Evolutionary conservation across 2,113 vertebrate genomes (phyloP).

Genomic region (Cheilinus undulatus): DNA sequence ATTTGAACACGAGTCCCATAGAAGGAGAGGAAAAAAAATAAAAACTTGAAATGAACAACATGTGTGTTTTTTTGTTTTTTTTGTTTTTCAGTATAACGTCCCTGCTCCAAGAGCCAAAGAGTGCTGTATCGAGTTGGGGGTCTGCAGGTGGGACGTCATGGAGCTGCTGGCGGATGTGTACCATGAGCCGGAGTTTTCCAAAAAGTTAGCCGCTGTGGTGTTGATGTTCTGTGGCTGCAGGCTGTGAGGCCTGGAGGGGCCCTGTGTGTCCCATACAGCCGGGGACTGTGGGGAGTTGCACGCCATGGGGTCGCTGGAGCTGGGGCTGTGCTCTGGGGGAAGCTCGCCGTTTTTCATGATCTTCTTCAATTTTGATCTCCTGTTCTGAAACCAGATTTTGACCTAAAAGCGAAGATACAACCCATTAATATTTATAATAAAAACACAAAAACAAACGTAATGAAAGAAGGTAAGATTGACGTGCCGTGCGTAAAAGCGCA

Average conservation of each 20-base stretch:
- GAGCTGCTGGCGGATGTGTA: constrained; percentile 87
- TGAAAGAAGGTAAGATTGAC: neutral
- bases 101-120: constrained; percentile 95
- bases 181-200: constrained; percentile 94
- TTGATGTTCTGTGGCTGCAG: constrained; percentile 91
- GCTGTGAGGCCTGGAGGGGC: constrained; percentile 87
- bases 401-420: constrained; percentile 81
- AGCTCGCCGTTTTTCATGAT: constrained; percentile 99
- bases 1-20: constrained; percentile 91
- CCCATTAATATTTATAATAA: neutral
- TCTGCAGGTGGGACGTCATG: constrained; percentile 92
- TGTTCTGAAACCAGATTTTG: constrained; percentile 99
- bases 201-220: constrained; percentile 91
- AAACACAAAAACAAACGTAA: neutral
- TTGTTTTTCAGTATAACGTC: constrained; percentile 93
- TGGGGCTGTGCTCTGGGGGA: constrained; percentile 97
- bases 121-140: constrained; percentile 94
- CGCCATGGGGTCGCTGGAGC: constrained; percentile 99
- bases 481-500: constrained; percentile 45
- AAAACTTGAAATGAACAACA: constrained; percentile 71
- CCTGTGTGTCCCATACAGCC: constrained; percentile 98
- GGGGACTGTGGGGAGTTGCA: constrained; percentile 99
- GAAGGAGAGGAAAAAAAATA: constrained; percentile 65
- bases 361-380: constrained; percentile 99
- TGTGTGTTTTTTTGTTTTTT: constrained; percentile 8